Conservation (phyloP, 2,888 invertebrate species). For the Lampropteryx suffumata region DNA sequence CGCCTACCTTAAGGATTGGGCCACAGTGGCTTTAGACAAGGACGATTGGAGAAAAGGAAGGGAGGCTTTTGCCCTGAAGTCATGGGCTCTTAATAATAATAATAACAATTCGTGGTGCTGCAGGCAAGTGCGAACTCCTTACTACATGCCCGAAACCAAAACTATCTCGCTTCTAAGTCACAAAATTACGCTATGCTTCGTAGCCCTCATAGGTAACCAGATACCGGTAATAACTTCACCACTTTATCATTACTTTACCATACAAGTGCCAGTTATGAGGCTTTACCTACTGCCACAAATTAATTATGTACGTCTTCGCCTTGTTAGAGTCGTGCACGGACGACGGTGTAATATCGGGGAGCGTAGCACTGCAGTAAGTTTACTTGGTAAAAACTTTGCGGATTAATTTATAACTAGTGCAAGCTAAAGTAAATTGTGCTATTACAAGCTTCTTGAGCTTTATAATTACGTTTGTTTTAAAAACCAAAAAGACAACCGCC, state of each 20-base stretch:
- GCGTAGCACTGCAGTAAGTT: not conserved
- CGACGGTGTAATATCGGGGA: not conserved
- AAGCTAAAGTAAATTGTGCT: not conserved
- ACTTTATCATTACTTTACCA: conserved; percentile 6
- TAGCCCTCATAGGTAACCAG: conserved; percentile 2
- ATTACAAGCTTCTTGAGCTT: not conserved
- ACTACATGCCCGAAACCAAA: not conserved
- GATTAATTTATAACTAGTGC: not conserved
- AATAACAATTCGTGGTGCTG: too few species aligned
- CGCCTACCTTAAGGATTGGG: too few species aligned
- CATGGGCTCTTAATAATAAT: too few species aligned
- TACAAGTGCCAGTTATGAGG: conserved; percentile 11
- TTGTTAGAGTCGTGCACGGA: not conserved
- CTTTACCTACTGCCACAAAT: conserved; percentile 11
- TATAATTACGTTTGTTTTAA: too few species aligned
- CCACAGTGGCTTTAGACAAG: too few species aligned
- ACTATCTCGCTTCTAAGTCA: not conserved
- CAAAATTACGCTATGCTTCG: not conserved
- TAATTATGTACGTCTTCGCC: conserved; percentile 14
- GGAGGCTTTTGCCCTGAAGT: too few species aligned
- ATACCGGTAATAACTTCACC: conserved; percentile 11
- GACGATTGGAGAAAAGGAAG: too few species aligned
- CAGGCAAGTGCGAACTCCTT: too few species aligned
- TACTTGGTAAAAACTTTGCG: not conserved
- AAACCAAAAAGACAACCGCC: too few species aligned